These are phyloP conservation scores for Morinoia aosen DNA, from an alignment of 2,888 invertebrate genomes.

Conservation along the genomic window DNA sequence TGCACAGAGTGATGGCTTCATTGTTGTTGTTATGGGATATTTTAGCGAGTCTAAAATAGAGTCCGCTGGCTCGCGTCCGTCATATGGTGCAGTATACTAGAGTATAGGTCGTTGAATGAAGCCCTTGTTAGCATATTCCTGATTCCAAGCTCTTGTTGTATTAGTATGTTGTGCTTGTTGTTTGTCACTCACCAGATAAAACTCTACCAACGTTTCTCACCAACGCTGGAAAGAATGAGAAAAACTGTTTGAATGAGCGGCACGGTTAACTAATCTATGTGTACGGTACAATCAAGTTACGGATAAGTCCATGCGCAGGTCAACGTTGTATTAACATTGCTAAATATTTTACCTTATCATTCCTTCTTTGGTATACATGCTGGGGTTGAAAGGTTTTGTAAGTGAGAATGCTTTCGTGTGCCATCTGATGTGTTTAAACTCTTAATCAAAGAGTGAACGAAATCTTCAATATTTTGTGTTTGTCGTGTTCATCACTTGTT, in stretches of 20 bases:
- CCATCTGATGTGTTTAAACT: neutral
- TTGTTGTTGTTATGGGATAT: neutral
- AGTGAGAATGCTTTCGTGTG: neutral
- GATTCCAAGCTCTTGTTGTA: neutral
- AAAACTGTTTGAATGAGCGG: neutral
- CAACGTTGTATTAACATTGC: neutral
- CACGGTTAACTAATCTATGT: neutral
- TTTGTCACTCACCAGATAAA: neutral
- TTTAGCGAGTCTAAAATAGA: neutral
- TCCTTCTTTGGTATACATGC: neutral
- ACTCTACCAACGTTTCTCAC: neutral
- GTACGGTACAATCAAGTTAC: neutral
- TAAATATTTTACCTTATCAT: neutral
- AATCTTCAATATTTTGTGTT: neutral
- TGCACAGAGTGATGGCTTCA: neutral
- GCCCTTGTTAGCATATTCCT: neutral
- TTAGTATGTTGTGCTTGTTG: too few species aligned
- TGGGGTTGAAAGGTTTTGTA: neutral
- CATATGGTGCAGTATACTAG: neutral
- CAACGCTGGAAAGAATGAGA: neutral
- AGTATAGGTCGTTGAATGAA: neutral
- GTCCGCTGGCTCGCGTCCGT: neutral
- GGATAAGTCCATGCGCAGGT: neutral
- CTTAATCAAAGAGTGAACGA: neutral
- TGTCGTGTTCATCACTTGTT: neutral